Conservation (phyloP, 1,140 invertebrate species). For the Ptiloglossa arizonensis region DNA sequence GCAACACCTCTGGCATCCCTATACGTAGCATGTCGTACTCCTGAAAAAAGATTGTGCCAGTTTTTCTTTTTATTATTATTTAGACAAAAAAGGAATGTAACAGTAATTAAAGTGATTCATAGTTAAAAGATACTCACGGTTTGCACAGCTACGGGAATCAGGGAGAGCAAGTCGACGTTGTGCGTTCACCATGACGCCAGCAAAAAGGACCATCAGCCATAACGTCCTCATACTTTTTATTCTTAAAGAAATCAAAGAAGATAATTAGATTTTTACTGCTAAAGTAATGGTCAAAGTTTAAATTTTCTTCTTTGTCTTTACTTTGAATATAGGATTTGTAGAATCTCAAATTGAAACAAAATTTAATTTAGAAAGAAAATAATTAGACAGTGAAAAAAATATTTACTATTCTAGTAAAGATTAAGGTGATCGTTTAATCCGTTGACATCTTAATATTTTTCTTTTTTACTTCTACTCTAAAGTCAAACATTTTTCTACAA, state of each 20-base stretch:
- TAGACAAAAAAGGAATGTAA: neutral
- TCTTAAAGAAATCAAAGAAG: constrained; percentile 55
- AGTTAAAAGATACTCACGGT: constrained; percentile 85
- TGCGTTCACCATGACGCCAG: constrained; percentile 86
- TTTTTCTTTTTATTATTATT: neutral
- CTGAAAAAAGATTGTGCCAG: constrained; percentile 76
- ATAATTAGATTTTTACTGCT: neutral
- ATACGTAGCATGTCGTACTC: constrained; percentile 92
- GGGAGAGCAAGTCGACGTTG: constrained; percentile 92
- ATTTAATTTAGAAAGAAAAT: no score
- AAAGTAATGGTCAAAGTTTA: neutral
- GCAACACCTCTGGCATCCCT: constrained; percentile 91
- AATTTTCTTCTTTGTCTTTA: no score
- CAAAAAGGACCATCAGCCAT: constrained; percentile 84
- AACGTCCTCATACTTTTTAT: constrained; percentile 78
- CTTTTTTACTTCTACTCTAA: no score
- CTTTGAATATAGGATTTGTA: no score
- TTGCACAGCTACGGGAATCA: constrained; percentile 93
- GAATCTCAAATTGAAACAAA: no score
- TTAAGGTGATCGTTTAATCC: no score
- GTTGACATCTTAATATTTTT: no score
- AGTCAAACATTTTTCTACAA: no score
- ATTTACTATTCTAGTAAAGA: no score
- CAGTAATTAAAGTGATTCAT: neutral
- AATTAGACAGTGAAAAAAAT: no score